Base-by-base conservation (phyloP, 2,888 invertebrate genomes). In the Meteorus cinctellus region DNA sequence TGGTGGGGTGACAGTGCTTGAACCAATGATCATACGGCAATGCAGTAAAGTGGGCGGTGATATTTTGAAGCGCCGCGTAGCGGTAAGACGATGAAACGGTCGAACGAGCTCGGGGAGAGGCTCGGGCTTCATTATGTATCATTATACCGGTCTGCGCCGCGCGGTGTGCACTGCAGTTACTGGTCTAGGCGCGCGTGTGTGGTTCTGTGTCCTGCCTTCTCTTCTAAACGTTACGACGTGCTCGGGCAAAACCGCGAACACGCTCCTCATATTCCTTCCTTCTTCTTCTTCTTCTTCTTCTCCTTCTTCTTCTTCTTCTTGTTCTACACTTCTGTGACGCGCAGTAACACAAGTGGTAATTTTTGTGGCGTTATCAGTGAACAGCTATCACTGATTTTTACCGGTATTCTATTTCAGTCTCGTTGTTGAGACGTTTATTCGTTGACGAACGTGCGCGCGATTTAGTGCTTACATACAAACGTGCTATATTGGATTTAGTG, bases 61-160 rank as follows among this genome's bases (percentile, higher is more conserved):
- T 62, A 24, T 31, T 45, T 48, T 48, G 83, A 84, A 82, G 88
- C 88, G 87, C 86, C 85, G 76, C 84, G n/a, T n/a, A 19, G 82
- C 82, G 87, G 87, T 79, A 74, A 81, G 76, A 82, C 75, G 79
- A 62, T 51, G 82, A 85, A 88, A 79, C 85, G 59, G 48, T 72
- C 76, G 65, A 78, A 80, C 84, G 81, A 84, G 85, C 86, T 86
- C 86, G 87, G 89, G 89, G 89, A 88, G 87, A 87, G 88, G 87
- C 87, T 87, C 86, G 75, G 86, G 86, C 87, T 89, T 89, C 89
- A 89, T 89, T 89, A 89, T 89, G 89, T 89, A 88, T 89, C 89
- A 89, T 89, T 89, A 89, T 89, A 89, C 89, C 88, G 89, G 89
- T 89, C 88, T 88, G 88, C 89, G 89, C 88, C 89, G 89, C 88